Conservation (phyloP, 1,140 invertebrate species). For the Medauroidea extradentata region DNA sequence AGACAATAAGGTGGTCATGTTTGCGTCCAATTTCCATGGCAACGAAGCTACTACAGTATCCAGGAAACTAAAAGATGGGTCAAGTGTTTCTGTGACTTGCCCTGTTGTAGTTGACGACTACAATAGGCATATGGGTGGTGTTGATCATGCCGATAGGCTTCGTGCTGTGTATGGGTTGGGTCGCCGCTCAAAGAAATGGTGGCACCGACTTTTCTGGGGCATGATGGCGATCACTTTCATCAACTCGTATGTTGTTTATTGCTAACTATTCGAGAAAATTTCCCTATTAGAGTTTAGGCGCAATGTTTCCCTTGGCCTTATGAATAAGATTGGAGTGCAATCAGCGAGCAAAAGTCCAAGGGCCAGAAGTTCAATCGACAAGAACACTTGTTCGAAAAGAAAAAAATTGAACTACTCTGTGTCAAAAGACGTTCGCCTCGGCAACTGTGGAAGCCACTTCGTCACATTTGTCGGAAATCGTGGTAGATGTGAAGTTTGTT, state of each 20-base stretch:
- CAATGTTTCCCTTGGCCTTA: conserved; percentile 26
- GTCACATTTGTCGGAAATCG: too few species aligned
- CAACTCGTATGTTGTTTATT: conserved; percentile 10
- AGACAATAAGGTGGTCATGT: conserved; percentile 12
- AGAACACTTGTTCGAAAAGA: too few species aligned
- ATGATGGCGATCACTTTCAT: conserved; percentile 13
- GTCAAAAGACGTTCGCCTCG: too few species aligned
- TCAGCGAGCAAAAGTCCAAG: too few species aligned
- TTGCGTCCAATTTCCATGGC: conserved; percentile 16
- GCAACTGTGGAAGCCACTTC: too few species aligned
- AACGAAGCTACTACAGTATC: background rate
- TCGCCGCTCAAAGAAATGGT: conserved; percentile 6
- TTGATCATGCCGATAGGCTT: background rate
- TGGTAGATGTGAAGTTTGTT: too few species aligned
- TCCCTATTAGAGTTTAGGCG: conserved; percentile 14
- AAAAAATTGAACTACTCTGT: too few species aligned
- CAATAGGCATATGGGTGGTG: background rate
- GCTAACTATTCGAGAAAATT: conserved; percentile 6
- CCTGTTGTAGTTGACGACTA: background rate
- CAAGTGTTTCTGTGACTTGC: background rate
- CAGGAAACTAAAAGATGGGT: background rate
- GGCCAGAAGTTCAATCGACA: too few species aligned
- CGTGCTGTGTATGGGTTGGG: conserved; percentile 9
- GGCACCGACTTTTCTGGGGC: conserved; percentile 2
- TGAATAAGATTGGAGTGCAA: background rate